Percentiles rank a stretch among this genome's conserved stretches.
Evolutionary conservation across 2,113 vertebrate species (phyloP).

Genomic region (Cygnus atratus): DNA sequence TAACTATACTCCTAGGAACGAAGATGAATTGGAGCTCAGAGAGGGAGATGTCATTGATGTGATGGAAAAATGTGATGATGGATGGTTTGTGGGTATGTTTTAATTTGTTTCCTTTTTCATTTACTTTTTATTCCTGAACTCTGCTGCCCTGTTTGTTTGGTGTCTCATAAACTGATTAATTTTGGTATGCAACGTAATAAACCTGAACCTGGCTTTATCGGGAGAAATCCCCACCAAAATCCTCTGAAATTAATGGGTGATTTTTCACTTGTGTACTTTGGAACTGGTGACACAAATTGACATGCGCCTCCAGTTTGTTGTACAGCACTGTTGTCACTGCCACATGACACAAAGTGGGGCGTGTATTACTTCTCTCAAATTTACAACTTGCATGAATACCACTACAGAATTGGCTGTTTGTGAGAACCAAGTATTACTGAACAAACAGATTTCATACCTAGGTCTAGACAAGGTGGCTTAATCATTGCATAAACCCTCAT

Average conservation of each 20-base stretch:
- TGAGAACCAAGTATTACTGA: neutral
- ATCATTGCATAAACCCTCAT: neutral
- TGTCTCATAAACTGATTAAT: neutral
- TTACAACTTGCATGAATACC: neutral
- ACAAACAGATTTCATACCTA: neutral
- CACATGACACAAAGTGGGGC: neutral
- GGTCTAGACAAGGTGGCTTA: neutral
- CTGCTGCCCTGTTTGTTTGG: neutral
- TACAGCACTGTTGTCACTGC: neutral
- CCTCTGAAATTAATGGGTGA: neutral
- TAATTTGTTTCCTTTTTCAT: neutral
- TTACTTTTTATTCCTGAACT: fast-evolving
- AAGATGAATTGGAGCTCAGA: slow-evolving; percentile 96
- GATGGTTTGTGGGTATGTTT: slow-evolving; percentile 97
- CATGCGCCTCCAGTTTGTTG: fast-evolving
- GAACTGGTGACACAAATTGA: neutral
- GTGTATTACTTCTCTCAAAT: neutral
- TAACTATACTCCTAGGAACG: slow-evolving; percentile 95
- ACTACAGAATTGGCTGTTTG: neutral
- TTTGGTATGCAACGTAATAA: neutral
- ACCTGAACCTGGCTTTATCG: neutral
- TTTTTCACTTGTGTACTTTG: neutral
- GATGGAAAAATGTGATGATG: slow-evolving; percentile 98
- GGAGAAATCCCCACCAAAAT: neutral
- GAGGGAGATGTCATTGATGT: slow-evolving; percentile 96